phyloP scores from a whole-genome alignment of 1,140 invertebrate genomes.

The Linepithema humile region DNA sequence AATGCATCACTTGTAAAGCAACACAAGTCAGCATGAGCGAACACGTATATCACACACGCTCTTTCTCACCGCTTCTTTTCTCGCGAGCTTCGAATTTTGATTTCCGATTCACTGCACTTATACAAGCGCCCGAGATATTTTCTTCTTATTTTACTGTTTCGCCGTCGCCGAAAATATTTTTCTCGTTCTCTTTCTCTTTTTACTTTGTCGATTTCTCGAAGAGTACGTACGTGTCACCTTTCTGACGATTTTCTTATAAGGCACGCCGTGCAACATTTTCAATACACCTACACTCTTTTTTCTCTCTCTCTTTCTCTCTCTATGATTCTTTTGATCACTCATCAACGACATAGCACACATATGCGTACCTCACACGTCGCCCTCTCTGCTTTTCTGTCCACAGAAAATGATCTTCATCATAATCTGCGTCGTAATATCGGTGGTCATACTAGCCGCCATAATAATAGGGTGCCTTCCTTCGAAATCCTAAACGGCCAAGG shows the following conservation, averaged over 20 bases:
- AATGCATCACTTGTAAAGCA: slow-evolving; percentile 4
- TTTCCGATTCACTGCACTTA: slow-evolving; percentile 38
- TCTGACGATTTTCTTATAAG: slow-evolving; percentile 1
- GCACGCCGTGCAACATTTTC: slow-evolving; percentile 35
- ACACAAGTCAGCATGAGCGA: slow-evolving; percentile 23
- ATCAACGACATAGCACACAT: background rate
- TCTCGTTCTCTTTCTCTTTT: slow-evolving; percentile 53
- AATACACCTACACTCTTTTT: background rate
- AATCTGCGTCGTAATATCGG: slow-evolving; percentile 89
- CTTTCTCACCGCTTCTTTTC: slow-evolving; percentile 9
- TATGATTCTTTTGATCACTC: slow-evolving; percentile 29
- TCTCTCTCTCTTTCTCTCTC: slow-evolving; percentile 7
- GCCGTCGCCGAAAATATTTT: slow-evolving; percentile 9
- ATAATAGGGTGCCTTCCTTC: slow-evolving; percentile 80
- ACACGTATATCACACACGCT: background rate
- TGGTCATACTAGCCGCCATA: slow-evolving; percentile 83
- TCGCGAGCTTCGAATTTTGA: slow-evolving; percentile 6
- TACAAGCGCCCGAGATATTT: background rate
- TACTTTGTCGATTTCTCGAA: slow-evolving; percentile 7
- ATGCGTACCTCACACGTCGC: slow-evolving; percentile 12
- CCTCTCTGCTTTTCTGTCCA: slow-evolving; percentile 87
- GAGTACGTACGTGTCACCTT: background rate
- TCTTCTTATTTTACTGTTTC: slow-evolving; percentile 3
- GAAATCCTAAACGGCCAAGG: slow-evolving; percentile 76
- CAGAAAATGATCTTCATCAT: slow-evolving; percentile 95